A percentile compares a stretch with the other conserved stretches of the same genome.
phyloP scores from a whole-genome alignment of 2,797 vertebrate genomes.

The Halcyon chelicuti region DNA sequence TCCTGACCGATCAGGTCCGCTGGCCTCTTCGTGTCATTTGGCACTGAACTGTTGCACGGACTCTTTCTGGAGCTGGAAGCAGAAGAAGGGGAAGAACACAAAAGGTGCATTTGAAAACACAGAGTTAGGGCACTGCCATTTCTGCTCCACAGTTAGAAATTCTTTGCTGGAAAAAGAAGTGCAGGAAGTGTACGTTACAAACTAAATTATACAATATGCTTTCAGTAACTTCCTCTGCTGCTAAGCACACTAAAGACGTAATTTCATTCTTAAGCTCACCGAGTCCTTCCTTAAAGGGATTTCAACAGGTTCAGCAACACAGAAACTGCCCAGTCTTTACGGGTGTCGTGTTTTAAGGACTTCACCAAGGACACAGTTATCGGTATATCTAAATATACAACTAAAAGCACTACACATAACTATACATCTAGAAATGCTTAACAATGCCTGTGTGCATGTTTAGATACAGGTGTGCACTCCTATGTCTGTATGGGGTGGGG shows the following conservation, averaged over 20 bases:
- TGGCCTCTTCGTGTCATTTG: neutral
- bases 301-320: neutral
- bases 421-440: neutral
- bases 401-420: neutral
- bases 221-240: neutral
- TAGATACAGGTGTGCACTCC: fast-evolving
- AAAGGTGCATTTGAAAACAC: neutral
- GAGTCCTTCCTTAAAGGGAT: neutral
- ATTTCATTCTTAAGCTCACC: neutral
- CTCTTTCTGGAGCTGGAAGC: conserved; percentile 60
- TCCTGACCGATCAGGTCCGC: conserved; percentile 87
- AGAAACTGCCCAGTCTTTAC: neutral
- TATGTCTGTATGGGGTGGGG: fast-evolving
- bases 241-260: neutral
- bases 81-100: neutral
- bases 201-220: neutral
- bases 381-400: neutral
- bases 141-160: neutral
- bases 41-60: conserved; percentile 58
- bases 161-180: neutral
- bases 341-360: neutral
- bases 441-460: neutral
- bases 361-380: neutral
- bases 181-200: neutral
- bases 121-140: neutral